Evolutionary conservation across 2,797 vertebrate species (phyloP).

Genomic region (Typhlichthys subterraneus): DNA sequence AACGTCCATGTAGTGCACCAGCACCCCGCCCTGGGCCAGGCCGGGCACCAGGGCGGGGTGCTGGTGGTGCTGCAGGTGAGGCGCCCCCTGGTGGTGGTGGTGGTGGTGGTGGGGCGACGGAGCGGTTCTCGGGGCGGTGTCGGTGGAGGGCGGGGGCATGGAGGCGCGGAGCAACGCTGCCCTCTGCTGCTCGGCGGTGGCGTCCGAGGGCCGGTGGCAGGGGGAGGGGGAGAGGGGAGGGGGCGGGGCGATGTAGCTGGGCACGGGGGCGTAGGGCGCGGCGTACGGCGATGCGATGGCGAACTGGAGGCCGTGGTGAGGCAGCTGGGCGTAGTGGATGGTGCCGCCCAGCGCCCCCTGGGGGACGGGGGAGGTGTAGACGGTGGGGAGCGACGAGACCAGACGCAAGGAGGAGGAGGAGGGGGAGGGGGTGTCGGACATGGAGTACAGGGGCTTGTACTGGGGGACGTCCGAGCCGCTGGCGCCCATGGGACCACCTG

Average conservation of each 20-base stretch:
- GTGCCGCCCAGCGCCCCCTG: slow-evolving; percentile 79
- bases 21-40: slow-evolving; percentile 79
- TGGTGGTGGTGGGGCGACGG: slow-evolving; percentile 85
- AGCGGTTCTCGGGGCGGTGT: slow-evolving; percentile 81
- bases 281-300: slow-evolving; percentile 85
- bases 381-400: slow-evolving; percentile 84
- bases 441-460: slow-evolving; percentile 84
- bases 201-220: slow-evolving; percentile 75
- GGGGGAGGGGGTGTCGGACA: slow-evolving; percentile 77
- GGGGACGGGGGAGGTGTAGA: slow-evolving; percentile 85
- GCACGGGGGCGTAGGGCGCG: slow-evolving; percentile 78
- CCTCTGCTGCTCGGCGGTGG: slow-evolving; percentile 77
- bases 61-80: slow-evolving; percentile 77
- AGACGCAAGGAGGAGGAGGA: slow-evolving; percentile 65
- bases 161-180: slow-evolving; percentile 71
- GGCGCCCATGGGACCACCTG: slow-evolving; percentile 74
- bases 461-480: slow-evolving; percentile 80
- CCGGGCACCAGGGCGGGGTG: slow-evolving; percentile 86
- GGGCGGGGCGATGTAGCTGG: slow-evolving; percentile 84
- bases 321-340: slow-evolving; percentile 91
- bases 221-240: slow-evolving; percentile 74
- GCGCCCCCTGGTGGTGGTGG: slow-evolving; percentile 74
- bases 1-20: slow-evolving; percentile 88
- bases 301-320: slow-evolving; percentile 91
- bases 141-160: slow-evolving; percentile 79